Evolutionary conservation across 53 echinoderm and acorn worm species (phyloP).

Genomic region (Luidia sarsii): DNA sequence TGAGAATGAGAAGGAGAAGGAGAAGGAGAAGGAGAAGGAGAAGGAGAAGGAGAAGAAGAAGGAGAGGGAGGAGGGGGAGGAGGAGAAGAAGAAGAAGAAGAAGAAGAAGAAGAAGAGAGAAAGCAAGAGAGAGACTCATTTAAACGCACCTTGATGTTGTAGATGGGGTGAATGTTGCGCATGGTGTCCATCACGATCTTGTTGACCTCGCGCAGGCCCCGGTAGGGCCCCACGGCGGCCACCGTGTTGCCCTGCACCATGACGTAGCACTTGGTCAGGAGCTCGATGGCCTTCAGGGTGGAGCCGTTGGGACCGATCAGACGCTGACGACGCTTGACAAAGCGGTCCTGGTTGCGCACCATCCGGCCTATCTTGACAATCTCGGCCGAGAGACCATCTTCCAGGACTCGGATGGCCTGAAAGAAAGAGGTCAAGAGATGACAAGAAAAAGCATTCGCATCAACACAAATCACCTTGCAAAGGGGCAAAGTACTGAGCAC

Average conservation of each 20-base stretch:
- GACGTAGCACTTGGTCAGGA: slow-evolving; percentile 90
- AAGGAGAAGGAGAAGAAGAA: too few relatives aligned
- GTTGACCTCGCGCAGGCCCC: slow-evolving; percentile 77
- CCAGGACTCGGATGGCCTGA: slow-evolving; percentile 85
- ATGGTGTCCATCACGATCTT: slow-evolving; percentile 91
- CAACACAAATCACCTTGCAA: too few relatives aligned
- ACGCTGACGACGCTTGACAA: slow-evolving; percentile 90
- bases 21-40: too few relatives aligned
- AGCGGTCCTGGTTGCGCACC: slow-evolving; percentile 84
- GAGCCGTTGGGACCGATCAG: slow-evolving; percentile 98
- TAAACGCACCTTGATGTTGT: slow-evolving; percentile 88
- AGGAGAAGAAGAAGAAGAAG: too few relatives aligned
- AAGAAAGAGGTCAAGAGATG: background rate
- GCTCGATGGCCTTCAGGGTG: slow-evolving; percentile 88
- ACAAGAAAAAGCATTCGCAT: too few relatives aligned
- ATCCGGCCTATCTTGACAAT: slow-evolving; percentile 89
- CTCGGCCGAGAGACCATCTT: slow-evolving; percentile 92
- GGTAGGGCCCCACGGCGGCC: slow-evolving; percentile 84
- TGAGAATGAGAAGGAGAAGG: too few relatives aligned
- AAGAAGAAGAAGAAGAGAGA: too few relatives aligned
- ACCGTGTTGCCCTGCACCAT: slow-evolving; percentile 99
- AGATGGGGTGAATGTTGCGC: slow-evolving; percentile 94
- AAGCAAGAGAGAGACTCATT: too few relatives aligned
- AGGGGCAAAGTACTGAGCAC: too few relatives aligned
- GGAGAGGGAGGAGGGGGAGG: too few relatives aligned